Conservation (phyloP, 2,888 invertebrate genomes). For the Drosophila paranaensis region DNA sequence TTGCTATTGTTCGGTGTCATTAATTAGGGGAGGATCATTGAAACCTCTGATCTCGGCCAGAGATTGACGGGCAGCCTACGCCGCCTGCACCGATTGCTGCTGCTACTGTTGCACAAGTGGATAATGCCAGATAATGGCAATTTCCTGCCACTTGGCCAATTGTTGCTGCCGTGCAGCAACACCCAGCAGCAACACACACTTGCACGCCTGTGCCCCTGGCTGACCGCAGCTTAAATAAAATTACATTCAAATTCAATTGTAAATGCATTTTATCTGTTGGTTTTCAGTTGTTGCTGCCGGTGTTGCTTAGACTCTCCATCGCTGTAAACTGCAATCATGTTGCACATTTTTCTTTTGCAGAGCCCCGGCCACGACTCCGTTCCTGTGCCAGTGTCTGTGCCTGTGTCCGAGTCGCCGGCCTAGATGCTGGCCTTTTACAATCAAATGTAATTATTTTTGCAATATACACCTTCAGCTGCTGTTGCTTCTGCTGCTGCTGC, state of each 20-base stretch:
- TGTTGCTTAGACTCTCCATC: constrained; percentile 49
- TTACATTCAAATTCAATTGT: constrained; percentile 84
- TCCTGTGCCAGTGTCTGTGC: constrained; percentile 15
- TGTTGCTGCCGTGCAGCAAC: constrained; percentile 69
- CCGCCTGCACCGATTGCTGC: constrained; percentile 43
- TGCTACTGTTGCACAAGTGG: constrained; percentile 76
- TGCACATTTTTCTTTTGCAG: constrained; percentile 82
- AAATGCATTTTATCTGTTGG: constrained; percentile 83
- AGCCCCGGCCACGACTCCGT: constrained; percentile 27
- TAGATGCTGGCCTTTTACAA: constrained; percentile 80
- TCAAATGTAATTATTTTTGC: constrained; percentile 81
- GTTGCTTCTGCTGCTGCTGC: constrained; percentile 29
- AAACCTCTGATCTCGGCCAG: constrained; percentile 69
- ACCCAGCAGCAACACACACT: constrained; percentile 23
- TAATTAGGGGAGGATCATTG: constrained; percentile 77
- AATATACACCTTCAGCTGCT: constrained; percentile 80
- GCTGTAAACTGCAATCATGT: constrained; percentile 83
- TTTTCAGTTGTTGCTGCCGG: constrained; percentile 63
- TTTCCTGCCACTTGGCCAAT: constrained; percentile 82
- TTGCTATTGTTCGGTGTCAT: constrained; percentile 50
- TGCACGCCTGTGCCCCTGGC: constrained; percentile 62
- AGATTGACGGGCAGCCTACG: constrained; percentile 72
- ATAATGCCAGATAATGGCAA: constrained; percentile 82
- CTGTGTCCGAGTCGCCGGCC: constrained; percentile 44
- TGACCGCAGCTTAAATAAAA: constrained; percentile 82